A percentile compares a stretch with the other conserved stretches of the same genome.
Conservation (phyloP, 2,888 invertebrate genomes). For the Brenthis hecate region DNA sequence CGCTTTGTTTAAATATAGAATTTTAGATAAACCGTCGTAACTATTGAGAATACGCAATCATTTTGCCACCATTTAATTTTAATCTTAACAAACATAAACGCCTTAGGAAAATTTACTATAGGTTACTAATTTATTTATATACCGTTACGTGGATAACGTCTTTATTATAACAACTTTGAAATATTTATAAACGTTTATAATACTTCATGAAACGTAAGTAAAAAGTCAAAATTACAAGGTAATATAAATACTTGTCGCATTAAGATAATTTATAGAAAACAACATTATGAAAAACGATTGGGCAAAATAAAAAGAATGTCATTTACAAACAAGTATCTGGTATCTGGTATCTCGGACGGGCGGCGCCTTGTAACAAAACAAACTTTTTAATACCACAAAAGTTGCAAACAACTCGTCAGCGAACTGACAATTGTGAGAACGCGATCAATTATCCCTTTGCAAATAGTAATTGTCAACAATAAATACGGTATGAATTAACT, state of each 20-base stretch:
- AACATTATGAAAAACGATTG: constrained; percentile 52
- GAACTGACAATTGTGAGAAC: constrained; percentile 80
- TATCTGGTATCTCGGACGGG: constrained; percentile 54
- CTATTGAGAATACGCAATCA: constrained; percentile 43
- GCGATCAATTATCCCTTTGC: constrained; percentile 77
- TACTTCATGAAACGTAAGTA: constrained; percentile 47
- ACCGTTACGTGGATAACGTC: constrained; percentile 63
- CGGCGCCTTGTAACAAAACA: constrained; percentile 58
- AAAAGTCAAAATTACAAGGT: constrained; percentile 57
- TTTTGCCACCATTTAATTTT: constrained; percentile 30
- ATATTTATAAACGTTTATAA: constrained; percentile 56
- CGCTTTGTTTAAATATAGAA: constrained; percentile 52
- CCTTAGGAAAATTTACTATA: not conserved
- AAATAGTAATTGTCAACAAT: constrained; percentile 79
- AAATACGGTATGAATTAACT: constrained; percentile 73
- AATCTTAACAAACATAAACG: not conserved
- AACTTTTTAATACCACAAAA: constrained; percentile 66
- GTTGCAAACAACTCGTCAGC: constrained; percentile 71
- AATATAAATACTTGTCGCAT: constrained; percentile 71
- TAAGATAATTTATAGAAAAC: constrained; percentile 67
- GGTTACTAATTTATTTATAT: constrained; percentile 41
- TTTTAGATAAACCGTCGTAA: constrained; percentile 44
- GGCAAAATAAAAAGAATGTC: constrained; percentile 55
- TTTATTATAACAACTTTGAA: constrained; percentile 55
- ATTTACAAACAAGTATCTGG: constrained; percentile 54